Conservation (phyloP, 2,797 vertebrate genomes). For the Pantherophis vulpinus region DNA sequence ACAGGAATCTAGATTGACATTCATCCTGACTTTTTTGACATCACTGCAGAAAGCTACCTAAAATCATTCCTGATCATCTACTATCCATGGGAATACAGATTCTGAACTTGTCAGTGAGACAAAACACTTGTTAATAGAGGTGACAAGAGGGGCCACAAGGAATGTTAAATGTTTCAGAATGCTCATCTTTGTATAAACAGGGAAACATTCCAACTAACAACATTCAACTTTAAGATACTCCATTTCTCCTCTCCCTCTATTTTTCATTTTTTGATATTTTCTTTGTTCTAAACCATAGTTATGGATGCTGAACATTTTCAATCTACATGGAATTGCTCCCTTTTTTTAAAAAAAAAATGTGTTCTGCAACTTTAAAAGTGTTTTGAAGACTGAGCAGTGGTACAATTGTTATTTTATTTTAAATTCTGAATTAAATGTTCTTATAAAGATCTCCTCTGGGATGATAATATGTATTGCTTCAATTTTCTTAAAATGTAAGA, state of each 20-base stretch:
- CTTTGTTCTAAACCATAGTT: neutral
- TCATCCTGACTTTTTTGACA: neutral
- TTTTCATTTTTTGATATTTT: neutral
- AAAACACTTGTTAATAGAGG: neutral
- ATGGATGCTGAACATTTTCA: neutral
- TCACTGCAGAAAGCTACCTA: neutral
- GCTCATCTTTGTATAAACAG: neutral
- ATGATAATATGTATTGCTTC: neutral
- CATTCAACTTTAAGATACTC: neutral
- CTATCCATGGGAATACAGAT: neutral
- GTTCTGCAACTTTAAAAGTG: neutral
- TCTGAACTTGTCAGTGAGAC: neutral
- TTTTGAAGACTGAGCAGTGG: neutral
- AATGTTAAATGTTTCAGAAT: neutral
- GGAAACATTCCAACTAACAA: neutral
- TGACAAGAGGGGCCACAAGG: neutral
- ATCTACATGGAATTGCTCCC: neutral
- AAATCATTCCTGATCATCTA: neutral
- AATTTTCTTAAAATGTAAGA: neutral
- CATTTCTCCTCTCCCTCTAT: neutral
- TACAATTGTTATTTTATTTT: neutral
- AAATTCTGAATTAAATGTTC: neutral
- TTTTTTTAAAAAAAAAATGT: neutral
- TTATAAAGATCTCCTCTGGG: neutral
- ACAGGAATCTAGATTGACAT: neutral